phyloP scores from a whole-genome alignment of 2,113 vertebrate genomes.

The Misgurnus anguillicaudatus region DNA sequence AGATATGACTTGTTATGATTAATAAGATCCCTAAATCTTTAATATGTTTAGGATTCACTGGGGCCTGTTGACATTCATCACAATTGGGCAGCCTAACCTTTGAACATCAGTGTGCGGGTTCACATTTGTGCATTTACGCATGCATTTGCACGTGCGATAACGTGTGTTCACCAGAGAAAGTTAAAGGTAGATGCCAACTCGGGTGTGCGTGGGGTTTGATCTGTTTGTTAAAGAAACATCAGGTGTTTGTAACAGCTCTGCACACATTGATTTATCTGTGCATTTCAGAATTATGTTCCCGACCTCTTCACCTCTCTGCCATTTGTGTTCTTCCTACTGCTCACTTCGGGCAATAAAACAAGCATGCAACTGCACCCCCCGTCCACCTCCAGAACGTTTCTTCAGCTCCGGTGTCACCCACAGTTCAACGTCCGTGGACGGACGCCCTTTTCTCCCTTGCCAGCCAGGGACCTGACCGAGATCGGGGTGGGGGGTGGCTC shows the following conservation, averaged over 20 bases:
- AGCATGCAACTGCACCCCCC: slow-evolving; percentile 48
- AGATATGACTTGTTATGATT: too few species aligned
- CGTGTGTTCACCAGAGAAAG: slow-evolving; percentile 28
- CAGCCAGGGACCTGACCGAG: slow-evolving; percentile 3
- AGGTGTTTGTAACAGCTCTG: slow-evolving; percentile 63
- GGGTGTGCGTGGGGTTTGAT: slow-evolving; percentile 31
- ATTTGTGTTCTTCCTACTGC: slow-evolving; percentile 74
- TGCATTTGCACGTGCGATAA: not conserved
- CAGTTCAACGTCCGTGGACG: slow-evolving; percentile 54
- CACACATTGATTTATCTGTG: slow-evolving; percentile 74
- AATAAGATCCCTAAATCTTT: too few species aligned
- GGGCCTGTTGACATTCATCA: too few species aligned
- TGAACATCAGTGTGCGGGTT: too few species aligned
- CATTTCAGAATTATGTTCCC: slow-evolving; percentile 72
- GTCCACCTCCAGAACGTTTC: slow-evolving; percentile 52
- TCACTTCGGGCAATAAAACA: slow-evolving; percentile 72
- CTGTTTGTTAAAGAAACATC: slow-evolving; percentile 72
- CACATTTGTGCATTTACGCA: too few species aligned
- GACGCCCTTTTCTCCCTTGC: slow-evolving; percentile 32
- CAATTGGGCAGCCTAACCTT: too few species aligned
- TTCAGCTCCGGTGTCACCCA: slow-evolving; percentile 62
- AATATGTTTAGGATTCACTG: too few species aligned
- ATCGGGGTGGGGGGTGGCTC: not conserved
- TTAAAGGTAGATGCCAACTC: slow-evolving; percentile 54
- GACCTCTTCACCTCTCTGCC: slow-evolving; percentile 74